Base-by-base conservation (phyloP, 2,888 invertebrate species). In the Polyommatus iphigenia region DNA sequence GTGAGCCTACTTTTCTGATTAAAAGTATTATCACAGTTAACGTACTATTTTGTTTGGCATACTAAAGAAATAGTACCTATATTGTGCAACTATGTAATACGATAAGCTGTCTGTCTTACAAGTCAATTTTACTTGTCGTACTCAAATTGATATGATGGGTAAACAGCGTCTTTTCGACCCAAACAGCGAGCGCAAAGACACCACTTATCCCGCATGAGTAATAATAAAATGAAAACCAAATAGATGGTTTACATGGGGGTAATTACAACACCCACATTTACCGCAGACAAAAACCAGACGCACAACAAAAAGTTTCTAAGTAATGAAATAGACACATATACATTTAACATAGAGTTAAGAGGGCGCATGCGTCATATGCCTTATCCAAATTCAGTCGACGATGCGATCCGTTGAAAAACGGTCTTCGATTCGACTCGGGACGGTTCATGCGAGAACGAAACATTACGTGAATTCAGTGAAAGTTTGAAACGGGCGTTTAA, bases 321-420 rank as follows among this genome's bases (percentile, higher is more conserved):
- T 67, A 67, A 67, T 67, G 62, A 62, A 67, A 67, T 67, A 29
- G 67, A 32, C 29, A 8, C n/a, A 20, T 67, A 67, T 32, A 67
- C 67, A 18, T 67, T 32, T 29, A 24, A 29, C 29, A 10, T 67
- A 29, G 67, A 29, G 29, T 29, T 29, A 13, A 32, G 24, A 67
- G 15, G 29, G 67, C 67, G 67, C 67, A 67, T 29, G 67, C 67
- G 67, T 67, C 29, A 67, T 29, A 29, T 15, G 67, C 67, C 67
- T 62, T 62, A 32, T 18, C 67, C 13, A 32, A 67, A 67, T 67
- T 67, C 67, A 67, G 67, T 67, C 67, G 15, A 67, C 67, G 29
- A 32, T 67, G 67, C 15, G 67, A 15, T 29, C 67, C 67, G 67
- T 29, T 67, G 67, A 67, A 67, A 67, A 15, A 32, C 67, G 67